Percentiles rank a stretch among this genome's conserved stretches.
phyloP scores from a whole-genome alignment of 2,888 invertebrate genomes.

The Tigriopus californicus region DNA sequence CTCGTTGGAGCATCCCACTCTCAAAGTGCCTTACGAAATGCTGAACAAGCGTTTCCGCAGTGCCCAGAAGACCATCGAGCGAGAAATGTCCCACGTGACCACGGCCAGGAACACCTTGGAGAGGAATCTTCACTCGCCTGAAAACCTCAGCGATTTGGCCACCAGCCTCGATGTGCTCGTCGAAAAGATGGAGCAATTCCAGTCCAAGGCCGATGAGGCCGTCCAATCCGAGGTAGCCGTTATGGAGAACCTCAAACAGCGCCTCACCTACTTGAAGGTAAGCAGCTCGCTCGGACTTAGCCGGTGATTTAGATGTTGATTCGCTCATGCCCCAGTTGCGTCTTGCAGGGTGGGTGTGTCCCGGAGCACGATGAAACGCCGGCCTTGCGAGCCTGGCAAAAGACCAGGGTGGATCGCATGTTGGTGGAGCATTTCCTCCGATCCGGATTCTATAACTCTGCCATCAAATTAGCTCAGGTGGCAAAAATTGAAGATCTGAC shows the following conservation, averaged over 20 bases:
- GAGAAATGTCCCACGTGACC: slow-evolving; percentile 66
- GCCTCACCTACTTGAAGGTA: slow-evolving; percentile 78
- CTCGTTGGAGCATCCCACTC: slow-evolving; percentile 81
- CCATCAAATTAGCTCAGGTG: slow-evolving; percentile 48
- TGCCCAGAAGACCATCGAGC: slow-evolving; percentile 80
- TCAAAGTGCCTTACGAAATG: slow-evolving; percentile 92
- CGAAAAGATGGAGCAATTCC: slow-evolving; percentile 18
- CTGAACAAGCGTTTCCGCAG: slow-evolving; percentile 90
- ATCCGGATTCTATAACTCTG: slow-evolving; percentile 86
- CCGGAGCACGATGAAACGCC: slow-evolving; percentile 34
- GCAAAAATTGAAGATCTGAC: slow-evolving; percentile 58
- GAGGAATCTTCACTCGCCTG: too few species aligned
- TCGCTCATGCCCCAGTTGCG: too few species aligned
- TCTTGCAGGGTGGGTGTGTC: too few species aligned
- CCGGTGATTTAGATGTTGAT: too few species aligned
- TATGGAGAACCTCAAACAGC: slow-evolving; percentile 71
- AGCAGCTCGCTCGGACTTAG: slow-evolving; percentile 22
- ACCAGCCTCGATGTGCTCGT: neutral
- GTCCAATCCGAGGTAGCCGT: slow-evolving; percentile 78
- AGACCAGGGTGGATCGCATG: slow-evolving; percentile 78
- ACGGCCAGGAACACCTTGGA: too few species aligned
- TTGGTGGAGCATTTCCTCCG: slow-evolving; percentile 87
- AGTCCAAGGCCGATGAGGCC: slow-evolving; percentile 70
- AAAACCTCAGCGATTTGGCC: too few species aligned
- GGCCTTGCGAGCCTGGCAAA: slow-evolving; percentile 42